Conservation (phyloP, 1,140 invertebrate species). For the Drosophila obscura region DNA sequence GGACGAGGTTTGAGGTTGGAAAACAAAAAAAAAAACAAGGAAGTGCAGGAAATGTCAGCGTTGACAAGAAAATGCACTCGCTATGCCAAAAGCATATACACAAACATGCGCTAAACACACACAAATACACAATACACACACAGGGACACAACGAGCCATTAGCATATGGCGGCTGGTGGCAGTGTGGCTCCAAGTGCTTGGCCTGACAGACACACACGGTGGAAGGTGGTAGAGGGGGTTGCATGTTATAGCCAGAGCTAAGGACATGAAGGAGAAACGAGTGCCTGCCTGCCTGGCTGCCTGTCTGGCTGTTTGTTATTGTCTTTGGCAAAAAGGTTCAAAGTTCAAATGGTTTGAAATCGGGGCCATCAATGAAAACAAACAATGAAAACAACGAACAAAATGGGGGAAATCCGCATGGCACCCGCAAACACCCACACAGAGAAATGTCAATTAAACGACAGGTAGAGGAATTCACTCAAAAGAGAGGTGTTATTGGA, state of each 20-base stretch:
- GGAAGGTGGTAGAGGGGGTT: conserved; percentile 4
- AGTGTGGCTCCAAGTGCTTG: conserved; percentile 3
- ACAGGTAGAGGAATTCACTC: no score
- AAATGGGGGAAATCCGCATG: no score
- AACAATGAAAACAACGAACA: conserved; percentile 35
- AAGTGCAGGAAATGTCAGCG: conserved; percentile 80
- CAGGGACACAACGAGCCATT: conserved; percentile 39
- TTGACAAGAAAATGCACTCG: conserved; percentile 80
- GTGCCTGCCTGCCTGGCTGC: neutral
- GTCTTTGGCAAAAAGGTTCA: conserved; percentile 61
- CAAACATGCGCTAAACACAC: conserved; percentile 38
- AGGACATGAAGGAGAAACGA: conserved; percentile 5
- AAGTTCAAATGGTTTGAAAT: conserved; percentile 66
- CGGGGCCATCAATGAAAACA: conserved; percentile 47
- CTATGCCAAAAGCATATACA: conserved; percentile 72
- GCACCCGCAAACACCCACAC: neutral
- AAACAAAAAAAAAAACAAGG: conserved; percentile 44
- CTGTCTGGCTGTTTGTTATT: neutral
- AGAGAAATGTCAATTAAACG: neutral
- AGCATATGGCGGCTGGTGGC: conserved; percentile 31
- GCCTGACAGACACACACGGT: neutral
- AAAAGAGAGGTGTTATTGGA: no score
- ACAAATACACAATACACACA: conserved; percentile 17
- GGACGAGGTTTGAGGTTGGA: conserved; percentile 10
- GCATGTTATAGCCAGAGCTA: conserved; percentile 30